Percentiles rank a stretch among this genome's conserved stretches.
Conservation (phyloP, 1,140 invertebrate species). For the Reticulitermes speratus region DNA sequence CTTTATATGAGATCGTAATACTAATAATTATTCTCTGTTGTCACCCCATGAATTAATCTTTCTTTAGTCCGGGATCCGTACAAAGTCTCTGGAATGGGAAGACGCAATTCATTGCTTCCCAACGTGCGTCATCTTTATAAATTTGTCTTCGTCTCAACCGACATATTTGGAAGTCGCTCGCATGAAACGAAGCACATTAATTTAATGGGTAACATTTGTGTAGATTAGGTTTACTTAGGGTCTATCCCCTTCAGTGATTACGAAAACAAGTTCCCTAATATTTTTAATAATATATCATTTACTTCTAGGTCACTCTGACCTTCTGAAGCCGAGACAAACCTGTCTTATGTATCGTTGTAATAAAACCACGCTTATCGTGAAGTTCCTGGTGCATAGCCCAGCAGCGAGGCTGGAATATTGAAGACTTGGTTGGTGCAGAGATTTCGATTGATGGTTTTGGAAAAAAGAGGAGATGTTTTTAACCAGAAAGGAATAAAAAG, state of each 20-base stretch:
- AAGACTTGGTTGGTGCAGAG: no score
- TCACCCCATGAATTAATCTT: conserved; percentile 5
- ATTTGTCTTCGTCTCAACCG: background rate
- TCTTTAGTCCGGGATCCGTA: background rate
- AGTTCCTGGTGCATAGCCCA: no score
- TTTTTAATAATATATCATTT: background rate
- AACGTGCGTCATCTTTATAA: background rate
- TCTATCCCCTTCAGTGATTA: background rate
- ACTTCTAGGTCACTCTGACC: background rate
- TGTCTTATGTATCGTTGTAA: no score
- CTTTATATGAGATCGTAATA: background rate
- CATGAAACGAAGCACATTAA: background rate
- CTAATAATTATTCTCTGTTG: background rate
- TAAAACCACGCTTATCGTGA: no score
- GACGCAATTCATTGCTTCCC: background rate
- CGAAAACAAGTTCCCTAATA: background rate
- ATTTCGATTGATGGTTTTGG: no score
- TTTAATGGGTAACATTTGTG: background rate
- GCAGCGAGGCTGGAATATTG: no score
- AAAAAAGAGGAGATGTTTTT: no score
- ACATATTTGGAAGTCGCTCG: background rate
- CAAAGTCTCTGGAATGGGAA: background rate
- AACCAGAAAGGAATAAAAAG: no score
- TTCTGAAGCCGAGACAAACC: background rate
- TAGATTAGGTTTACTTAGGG: background rate